Evolutionary conservation across 2,888 invertebrate species (phyloP).

Genomic region (Apomyelois bistriatella): DNA sequence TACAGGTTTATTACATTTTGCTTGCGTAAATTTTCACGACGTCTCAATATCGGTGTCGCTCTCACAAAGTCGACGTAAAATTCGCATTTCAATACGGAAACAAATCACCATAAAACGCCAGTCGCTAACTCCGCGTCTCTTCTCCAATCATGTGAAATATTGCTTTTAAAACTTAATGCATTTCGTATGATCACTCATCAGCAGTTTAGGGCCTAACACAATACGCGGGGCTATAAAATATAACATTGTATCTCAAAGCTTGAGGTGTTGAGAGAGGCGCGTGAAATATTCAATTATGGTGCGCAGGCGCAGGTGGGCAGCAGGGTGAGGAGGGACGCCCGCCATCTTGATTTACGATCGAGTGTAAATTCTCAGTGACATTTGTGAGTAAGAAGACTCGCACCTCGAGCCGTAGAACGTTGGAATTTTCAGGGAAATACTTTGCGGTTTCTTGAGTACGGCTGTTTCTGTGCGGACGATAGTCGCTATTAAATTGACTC

Average conservation of each 20-base stretch:
- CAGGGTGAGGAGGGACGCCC: constrained; percentile 40
- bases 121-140: constrained; percentile 58
- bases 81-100: constrained; percentile 62
- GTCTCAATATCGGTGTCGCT: constrained; percentile 46
- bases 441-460: constrained; percentile 44
- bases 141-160: constrained; percentile 72
- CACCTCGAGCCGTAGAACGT: constrained; percentile 41
- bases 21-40: constrained; percentile 20
- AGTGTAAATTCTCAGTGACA: constrained; percentile 75
- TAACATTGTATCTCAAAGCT: constrained; percentile 69
- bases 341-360: constrained; percentile 78
- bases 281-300: constrained; percentile 78
- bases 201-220: constrained; percentile 77
- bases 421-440: constrained; percentile 55
- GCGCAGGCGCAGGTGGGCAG: constrained; percentile 67
- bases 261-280: constrained; percentile 76
- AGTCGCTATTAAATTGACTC: constrained; percentile 22
- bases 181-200: constrained; percentile 75
- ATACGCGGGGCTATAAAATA: constrained; percentile 66
- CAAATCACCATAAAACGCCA: constrained; percentile 77
- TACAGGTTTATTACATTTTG: neutral
- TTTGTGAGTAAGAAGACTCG: constrained; percentile 67
- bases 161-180: constrained; percentile 76
- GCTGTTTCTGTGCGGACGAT: constrained; percentile 28
- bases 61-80: constrained; percentile 41